Evolutionary conservation across 2,888 invertebrate genomes (phyloP), one percentile per base, ranked within the genome.

Genomic region (Tetanocera ferruginea): DNA sequence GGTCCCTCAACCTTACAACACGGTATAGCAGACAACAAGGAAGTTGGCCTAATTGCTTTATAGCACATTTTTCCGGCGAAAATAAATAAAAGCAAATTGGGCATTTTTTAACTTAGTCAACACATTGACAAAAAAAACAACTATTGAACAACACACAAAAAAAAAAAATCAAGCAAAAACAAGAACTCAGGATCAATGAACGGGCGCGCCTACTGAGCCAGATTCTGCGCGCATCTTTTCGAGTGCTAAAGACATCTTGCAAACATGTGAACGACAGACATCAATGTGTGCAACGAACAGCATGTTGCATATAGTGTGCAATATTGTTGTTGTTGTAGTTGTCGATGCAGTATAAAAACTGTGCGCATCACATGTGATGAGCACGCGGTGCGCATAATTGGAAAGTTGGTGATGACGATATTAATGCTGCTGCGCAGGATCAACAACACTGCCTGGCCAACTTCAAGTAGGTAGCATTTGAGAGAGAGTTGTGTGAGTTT

Each of bases 241-340:
- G 23, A 51, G 17, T 19, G 52, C 25, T 6, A 64, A 31, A 34
- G 83, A 86, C 88, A 88, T 84, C 85, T 88, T 88, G 88, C 85
- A 81, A 84, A 87, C 88, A 88, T 87, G 85, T 88, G 88, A 87
- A 73, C 78, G 81, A 78, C 86, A 85, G 87, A 86, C 85, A 75
- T 14, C 51, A 76, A 62, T 43, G 71, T 31, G 34, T 55, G 52
- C 19, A 64, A 70, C 66, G 28, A 62, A 70, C 70, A 60, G 69
- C 60, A 49, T 69, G 43, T 19, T 43, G 73, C 62, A 74, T 9
- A 49, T 31, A 23, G 11, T 19, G 72, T 57, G 72, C 55, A 51
- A 69, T 11, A 62, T 23, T 60, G 55, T 51, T 70, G 5, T 28
- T 23, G 69, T 23, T 34, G 37, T 25, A 6, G 60, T 19, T 34